Percentiles rank a stretch among this genome's conserved stretches.
Evolutionary conservation across 2,888 invertebrate species (phyloP).

Genomic region (Drosophila austrosaltans): DNA sequence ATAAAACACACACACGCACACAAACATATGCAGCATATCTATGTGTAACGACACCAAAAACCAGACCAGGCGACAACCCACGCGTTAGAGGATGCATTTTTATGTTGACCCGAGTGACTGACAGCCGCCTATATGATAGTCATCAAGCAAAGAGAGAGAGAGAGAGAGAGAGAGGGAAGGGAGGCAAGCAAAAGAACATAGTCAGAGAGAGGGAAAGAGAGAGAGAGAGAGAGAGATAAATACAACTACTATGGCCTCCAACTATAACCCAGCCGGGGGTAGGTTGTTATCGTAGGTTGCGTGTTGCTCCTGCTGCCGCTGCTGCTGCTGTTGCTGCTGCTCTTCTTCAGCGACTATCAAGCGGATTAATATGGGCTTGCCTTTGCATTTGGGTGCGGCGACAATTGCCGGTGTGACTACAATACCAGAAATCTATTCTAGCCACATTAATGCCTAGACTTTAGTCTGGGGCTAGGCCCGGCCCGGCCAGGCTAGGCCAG

Average conservation of each 20-base stretch:
- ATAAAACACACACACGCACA: neutral
- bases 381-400: conserved; percentile 47
- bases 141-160: conserved; percentile 15
- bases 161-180: conserved; percentile 3
- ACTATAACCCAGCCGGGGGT: conserved; percentile 13
- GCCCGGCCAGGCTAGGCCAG: conserved; percentile 30
- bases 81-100: conserved; percentile 18
- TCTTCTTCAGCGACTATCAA: conserved; percentile 22
- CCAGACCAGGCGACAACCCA: conserved; percentile 20
- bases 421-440: conserved; percentile 14
- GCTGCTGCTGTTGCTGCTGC: conserved; percentile 33
- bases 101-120: conserved; percentile 10
- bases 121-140: conserved; percentile 8
- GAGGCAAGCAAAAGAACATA: no score
- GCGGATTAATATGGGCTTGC: conserved; percentile 46
- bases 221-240: conserved; percentile 16
- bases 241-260: conserved; percentile 47
- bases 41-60: conserved; percentile 10
- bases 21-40: neutral
- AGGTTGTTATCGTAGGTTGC: conserved; percentile 51
- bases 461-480: conserved; percentile 3
- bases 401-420: neutral
- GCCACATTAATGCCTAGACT: conserved; percentile 7
- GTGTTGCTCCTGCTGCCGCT: conserved; percentile 34
- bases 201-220: neutral